Conservation (phyloP, 2,888 invertebrate genomes). For the Hipparchia sbordonii region DNA sequence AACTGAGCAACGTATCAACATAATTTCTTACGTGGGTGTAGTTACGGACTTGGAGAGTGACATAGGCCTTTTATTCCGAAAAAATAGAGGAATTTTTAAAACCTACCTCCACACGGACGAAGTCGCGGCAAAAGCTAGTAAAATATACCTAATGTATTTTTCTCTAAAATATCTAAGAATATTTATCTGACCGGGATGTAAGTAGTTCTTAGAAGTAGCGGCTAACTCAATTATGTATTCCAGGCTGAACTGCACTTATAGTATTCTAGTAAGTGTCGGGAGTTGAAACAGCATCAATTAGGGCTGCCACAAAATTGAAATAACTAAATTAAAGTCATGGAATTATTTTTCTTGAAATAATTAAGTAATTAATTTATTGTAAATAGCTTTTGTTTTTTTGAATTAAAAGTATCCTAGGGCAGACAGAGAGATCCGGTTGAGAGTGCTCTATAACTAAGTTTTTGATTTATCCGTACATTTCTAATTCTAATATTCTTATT, state of each 20-base stretch:
- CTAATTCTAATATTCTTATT: too few relatives aligned
- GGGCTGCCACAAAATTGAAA: slow-evolving; percentile 14
- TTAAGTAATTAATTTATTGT: not conserved
- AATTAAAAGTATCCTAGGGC: too few relatives aligned
- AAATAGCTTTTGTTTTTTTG: too few relatives aligned
- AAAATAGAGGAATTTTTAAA: too few relatives aligned
- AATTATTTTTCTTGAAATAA: not conserved
- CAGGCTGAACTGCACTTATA: slow-evolving; percentile 38
- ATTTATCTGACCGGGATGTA: slow-evolving; percentile 20
- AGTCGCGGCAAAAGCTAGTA: not conserved
- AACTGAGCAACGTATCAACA: too few relatives aligned
- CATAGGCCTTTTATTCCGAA: too few relatives aligned
- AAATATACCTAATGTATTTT: not conserved
- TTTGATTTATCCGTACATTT: too few relatives aligned
- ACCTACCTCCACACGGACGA: not conserved
- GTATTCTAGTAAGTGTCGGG: slow-evolving; percentile 38
- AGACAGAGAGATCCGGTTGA: too few relatives aligned
- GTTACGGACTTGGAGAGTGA: too few relatives aligned
- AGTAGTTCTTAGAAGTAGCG: slow-evolving; percentile 40
- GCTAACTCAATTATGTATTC: slow-evolving; percentile 40
- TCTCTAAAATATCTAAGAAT: slow-evolving; percentile 13
- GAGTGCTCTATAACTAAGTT: too few relatives aligned
- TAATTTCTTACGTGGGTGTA: too few relatives aligned
- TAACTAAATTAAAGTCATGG: not conserved
- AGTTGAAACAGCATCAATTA: slow-evolving; percentile 37